A percentile compares a stretch with the other conserved stretches of the same genome.
These are phyloP conservation scores for Parazoanthus swiftii DNA, from an alignment of 92 coral and sea anemone genomes.

Conservation along the genomic window DNA sequence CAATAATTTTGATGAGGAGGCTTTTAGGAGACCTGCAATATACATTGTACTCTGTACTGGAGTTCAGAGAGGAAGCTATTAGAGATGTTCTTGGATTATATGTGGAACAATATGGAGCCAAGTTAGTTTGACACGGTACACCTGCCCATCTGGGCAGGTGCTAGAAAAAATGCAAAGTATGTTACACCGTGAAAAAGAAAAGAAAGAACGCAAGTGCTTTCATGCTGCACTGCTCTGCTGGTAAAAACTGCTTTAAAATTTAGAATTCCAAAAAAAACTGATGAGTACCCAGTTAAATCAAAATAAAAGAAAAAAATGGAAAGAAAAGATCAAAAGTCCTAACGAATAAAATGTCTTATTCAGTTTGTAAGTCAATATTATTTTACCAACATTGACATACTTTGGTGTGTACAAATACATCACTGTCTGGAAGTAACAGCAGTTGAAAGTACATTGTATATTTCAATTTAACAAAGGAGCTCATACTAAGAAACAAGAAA, in stretches of 20 bases:
- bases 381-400: neutral
- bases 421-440: too few relatives aligned
- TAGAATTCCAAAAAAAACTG: constrained; percentile 2
- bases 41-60: constrained; percentile 26
- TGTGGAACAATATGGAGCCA: constrained; percentile 8
- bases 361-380: neutral
- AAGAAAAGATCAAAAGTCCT: neutral
- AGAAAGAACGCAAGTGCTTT: constrained; percentile 7
- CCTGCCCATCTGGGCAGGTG: neutral
- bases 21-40: constrained; percentile 29
- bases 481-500: too few relatives aligned
- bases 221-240: constrained; percentile 34
- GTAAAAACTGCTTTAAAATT: constrained; percentile 32
- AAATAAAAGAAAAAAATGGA: neutral
- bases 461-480: too few relatives aligned
- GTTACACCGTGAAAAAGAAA: constrained; percentile 1
- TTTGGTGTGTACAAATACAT: too few relatives aligned
- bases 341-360: too few relatives aligned
- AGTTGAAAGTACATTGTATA: too few relatives aligned
- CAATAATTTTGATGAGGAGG: constrained; percentile 25
- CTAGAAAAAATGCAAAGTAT: constrained; percentile 34
- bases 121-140: constrained; percentile 5
- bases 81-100: neutral
- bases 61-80: constrained; percentile 31
- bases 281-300: constrained; percentile 1